phyloP scores from a whole-genome alignment of 2,888 invertebrate species.

The Drosophila mayaguana region DNA sequence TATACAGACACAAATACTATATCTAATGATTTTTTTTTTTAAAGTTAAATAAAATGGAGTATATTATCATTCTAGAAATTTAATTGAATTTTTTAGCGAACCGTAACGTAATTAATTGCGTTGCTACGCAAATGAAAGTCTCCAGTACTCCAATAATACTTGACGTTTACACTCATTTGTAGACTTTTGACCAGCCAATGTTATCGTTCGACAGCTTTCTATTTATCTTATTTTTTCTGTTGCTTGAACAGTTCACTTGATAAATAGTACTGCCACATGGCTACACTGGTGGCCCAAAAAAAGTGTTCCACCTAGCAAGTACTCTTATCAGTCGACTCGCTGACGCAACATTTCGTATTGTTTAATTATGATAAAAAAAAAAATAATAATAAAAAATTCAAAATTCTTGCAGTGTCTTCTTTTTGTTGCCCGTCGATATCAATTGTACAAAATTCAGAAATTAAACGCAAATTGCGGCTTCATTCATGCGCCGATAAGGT shows the following conservation, averaged over 20 bases:
- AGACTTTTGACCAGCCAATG: background rate
- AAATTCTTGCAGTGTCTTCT: constrained; percentile 16
- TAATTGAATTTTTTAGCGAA: too few species aligned
- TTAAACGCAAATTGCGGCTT: constrained; percentile 75
- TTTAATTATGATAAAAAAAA: constrained; percentile 68
- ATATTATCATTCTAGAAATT: too few species aligned
- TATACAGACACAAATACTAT: background rate
- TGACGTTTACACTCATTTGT: background rate
- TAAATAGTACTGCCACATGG: background rate
- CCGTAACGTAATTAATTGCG: background rate
- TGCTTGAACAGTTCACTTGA: background rate
- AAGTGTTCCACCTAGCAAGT: background rate
- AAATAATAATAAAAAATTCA: constrained; percentile 51
- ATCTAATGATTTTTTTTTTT: too few species aligned
- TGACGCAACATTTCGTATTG: constrained; percentile 65
- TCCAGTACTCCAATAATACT: background rate
- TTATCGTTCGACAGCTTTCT: background rate
- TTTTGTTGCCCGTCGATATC: constrained; percentile 53
- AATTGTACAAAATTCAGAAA: constrained; percentile 67
- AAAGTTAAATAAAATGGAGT: background rate
- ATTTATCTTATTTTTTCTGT: constrained; percentile 1
- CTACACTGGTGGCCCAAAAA: constrained; percentile 13
- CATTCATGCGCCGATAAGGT: constrained; percentile 73
- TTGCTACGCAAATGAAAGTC: background rate
- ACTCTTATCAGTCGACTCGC: constrained; percentile 52